These are phyloP conservation scores for Drosophila helvetica DNA, from an alignment of 2,888 invertebrate genomes.

Conservation along the genomic window DNA sequence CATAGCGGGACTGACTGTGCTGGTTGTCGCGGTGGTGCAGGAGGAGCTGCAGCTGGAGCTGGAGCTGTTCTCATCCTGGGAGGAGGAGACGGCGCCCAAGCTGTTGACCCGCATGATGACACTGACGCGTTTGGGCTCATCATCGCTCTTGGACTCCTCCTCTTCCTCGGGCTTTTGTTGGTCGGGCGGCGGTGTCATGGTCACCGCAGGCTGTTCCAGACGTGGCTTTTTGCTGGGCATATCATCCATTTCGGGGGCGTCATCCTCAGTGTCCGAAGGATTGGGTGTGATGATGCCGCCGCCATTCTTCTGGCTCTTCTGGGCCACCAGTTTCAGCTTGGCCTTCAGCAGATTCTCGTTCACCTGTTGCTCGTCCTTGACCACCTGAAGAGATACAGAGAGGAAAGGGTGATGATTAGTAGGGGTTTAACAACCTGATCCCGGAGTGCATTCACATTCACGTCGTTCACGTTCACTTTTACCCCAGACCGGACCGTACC, in stretches of 20 bases:
- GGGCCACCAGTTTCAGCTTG: constrained; percentile 72
- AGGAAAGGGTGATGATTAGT: constrained; percentile 32
- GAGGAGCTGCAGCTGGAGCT: constrained; percentile 56
- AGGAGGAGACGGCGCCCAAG: constrained; percentile 88
- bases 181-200: constrained; percentile 83
- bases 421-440: constrained; percentile 38
- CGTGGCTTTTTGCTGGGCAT: constrained; percentile 84
- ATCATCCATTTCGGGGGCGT: constrained; percentile 84
- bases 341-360: constrained; percentile 77
- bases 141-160: constrained; percentile 81
- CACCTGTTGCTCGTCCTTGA: constrained; percentile 71
- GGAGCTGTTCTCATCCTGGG: constrained; percentile 64
- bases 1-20: constrained; percentile 44
- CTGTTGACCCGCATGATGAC: constrained; percentile 94
- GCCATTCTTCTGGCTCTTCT: constrained; percentile 65
- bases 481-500: constrained; percentile 10
- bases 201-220: constrained; percentile 71
- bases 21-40: constrained; percentile 25
- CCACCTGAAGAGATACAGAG: constrained; percentile 42
- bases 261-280: constrained; percentile 93
- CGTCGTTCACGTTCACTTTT: constrained; percentile 49
- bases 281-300: constrained; percentile 89
- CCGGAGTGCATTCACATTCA: constrained; percentile 29
- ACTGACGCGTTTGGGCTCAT: constrained; percentile 85
- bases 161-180: constrained; percentile 84